A percentile compares a stretch with the other conserved stretches of the same genome.
These are phyloP conservation scores for Psilopsiagon aymara DNA, from an alignment of 2,113 vertebrate genomes.

Conservation along the genomic window DNA sequence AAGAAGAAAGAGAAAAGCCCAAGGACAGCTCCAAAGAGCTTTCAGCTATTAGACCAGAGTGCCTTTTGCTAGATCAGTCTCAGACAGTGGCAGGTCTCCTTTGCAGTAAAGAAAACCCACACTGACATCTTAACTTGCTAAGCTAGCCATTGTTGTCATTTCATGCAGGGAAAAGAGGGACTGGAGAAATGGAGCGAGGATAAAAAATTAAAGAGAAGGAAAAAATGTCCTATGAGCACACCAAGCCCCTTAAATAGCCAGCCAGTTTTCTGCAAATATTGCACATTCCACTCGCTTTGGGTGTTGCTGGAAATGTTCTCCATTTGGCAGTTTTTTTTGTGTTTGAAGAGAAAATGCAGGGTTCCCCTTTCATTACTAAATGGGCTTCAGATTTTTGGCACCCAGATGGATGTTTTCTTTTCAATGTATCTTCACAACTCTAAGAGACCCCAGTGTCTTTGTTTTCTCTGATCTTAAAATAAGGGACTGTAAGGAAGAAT, in stretches of 20 bases:
- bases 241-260: not conserved
- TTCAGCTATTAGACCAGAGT: not conserved
- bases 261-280: not conserved
- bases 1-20: not conserved
- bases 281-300: not conserved
- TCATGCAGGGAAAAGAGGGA: not conserved
- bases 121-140: conserved; percentile 29
- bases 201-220: not conserved
- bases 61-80: not conserved
- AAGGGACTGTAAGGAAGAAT: not conserved
- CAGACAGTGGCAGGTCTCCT: not conserved
- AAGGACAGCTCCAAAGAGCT: conserved; percentile 18
- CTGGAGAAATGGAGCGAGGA: not conserved
- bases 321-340: not conserved
- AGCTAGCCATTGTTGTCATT: not conserved
- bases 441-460: not conserved
- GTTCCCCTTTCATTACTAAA: not conserved
- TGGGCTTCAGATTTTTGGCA: not conserved
- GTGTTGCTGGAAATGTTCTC: not conserved
- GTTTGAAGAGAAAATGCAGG: not conserved
- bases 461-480: not conserved
- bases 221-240: not conserved
- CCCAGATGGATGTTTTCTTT: not conserved
- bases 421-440: not conserved
- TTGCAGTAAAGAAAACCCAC: not conserved